Percentiles rank a stretch among this genome's conserved stretches.
Evolutionary conservation across 2,797 vertebrate genomes (phyloP).

Genomic region (Adelosebastes latens): DNA sequence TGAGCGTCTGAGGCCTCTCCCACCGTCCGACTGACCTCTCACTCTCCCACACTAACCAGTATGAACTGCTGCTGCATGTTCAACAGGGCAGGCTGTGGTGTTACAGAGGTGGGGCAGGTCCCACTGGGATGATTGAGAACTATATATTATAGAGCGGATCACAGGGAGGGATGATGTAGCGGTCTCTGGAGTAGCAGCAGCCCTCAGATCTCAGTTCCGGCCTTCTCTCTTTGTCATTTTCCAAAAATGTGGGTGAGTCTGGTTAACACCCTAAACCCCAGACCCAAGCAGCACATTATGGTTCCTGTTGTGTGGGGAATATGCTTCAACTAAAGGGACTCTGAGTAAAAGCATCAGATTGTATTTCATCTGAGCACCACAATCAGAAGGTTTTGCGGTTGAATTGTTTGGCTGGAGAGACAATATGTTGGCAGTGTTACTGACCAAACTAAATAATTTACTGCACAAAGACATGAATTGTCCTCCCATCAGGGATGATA

Average conservation of each 20-base stretch:
- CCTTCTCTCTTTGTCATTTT: constrained; percentile 78
- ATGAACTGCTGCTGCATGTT: constrained; percentile 20
- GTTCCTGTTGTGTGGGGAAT: constrained; percentile 66
- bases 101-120: constrained; percentile 50
- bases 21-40: constrained; percentile 52
- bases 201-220: constrained; percentile 74
- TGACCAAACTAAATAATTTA: constrained; percentile 19
- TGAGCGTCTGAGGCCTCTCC: constrained; percentile 61
- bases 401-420: constrained; percentile 34
- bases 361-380: constrained; percentile 36
- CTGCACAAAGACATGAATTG: neutral
- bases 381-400: constrained; percentile 23
- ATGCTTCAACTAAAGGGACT: constrained; percentile 16
- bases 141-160: constrained; percentile 54
- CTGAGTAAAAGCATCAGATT: constrained; percentile 10
- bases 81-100: constrained; percentile 27
- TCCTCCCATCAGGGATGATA: neutral
- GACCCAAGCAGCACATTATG: constrained; percentile 70
- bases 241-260: constrained; percentile 86
- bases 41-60: constrained; percentile 46
- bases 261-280: constrained; percentile 84
- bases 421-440: constrained; percentile 28
- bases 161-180: constrained; percentile 60
- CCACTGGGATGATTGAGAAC: constrained; percentile 44
- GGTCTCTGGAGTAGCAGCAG: constrained; percentile 56